Base-by-base conservation (phyloP, 2,797 vertebrate genomes). In the Alcedo atthis region DNA sequence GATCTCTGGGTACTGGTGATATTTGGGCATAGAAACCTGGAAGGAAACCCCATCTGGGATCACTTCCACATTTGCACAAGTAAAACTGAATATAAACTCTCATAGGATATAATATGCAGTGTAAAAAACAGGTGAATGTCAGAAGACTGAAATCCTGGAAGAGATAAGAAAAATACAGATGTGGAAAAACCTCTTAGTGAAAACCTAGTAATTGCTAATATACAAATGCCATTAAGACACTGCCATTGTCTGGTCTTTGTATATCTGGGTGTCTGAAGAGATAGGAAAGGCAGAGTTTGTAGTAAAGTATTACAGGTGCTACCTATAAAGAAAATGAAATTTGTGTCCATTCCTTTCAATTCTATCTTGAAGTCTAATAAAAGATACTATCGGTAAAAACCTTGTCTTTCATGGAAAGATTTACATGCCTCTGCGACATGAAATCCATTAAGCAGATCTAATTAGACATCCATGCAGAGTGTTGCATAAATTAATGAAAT, bases 371-470 rank as follows among this genome's bases (percentile, higher is more conserved):
- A 68, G 33, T 61, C 81, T 82, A 90, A 85, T 80, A 84, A 73
- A 81, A 80, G 57, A 87, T 93, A 54, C 15, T 95, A 64, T 92
- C 79, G 74, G 71, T 93, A 80, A 57, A 95, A 92, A 80, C 86
- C 86, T 89, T 89, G 69, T 82, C 89, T 90, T 94, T 93, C 6
- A 32, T 90, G 69, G 73, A 62, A 94, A 92, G 92, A 96, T 95
- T 95, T 95, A 89, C 93, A 94, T 92, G 86, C 69, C 63, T 92
- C 42, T 93, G 74, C 87, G 81, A 88, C 81, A 87, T 81, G 84
- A 95, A 92, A 95, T 80, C 95, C 90, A 78, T 93, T 94, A 90
- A 73, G 84, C 58, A 88, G 77, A 87, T 95, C 89, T 91, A 93
- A 93, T 87, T 87, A 92, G 92, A 94, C 92, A 81, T 89, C 90